Percentiles rank a stretch among this genome's conserved stretches.
These are phyloP conservation scores for Aphaenogaster rudis DNA, from an alignment of 1,140 invertebrate species.

Conservation along the genomic window DNA sequence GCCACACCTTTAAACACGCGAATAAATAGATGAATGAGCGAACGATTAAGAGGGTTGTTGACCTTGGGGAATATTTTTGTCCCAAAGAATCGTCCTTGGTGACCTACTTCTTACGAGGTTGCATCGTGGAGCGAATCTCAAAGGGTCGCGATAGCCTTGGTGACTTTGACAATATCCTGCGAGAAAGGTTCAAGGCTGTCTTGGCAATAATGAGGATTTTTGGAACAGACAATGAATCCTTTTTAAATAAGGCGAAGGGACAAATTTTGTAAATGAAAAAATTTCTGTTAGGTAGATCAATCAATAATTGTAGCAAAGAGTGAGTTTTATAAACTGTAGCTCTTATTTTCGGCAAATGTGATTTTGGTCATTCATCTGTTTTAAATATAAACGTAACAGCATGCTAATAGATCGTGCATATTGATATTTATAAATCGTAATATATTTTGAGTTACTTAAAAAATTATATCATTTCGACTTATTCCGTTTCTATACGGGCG, in stretches of 20 bases:
- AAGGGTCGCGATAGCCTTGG: background rate
- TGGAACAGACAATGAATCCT: background rate
- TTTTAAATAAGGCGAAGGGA: background rate
- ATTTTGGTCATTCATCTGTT: background rate
- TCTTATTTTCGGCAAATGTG: background rate
- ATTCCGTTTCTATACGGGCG: background rate
- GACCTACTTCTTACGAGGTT: background rate
- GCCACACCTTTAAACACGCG: background rate
- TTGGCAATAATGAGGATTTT: background rate
- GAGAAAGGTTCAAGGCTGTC: background rate
- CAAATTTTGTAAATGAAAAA: background rate
- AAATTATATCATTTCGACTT: constrained; percentile 14
- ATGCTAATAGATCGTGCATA: background rate
- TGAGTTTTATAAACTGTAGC: background rate
- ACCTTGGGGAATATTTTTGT: background rate
- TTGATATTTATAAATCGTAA: background rate
- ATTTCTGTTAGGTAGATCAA: background rate
- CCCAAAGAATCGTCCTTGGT: background rate
- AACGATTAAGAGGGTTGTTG: constrained; percentile 29
- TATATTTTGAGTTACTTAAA: background rate
- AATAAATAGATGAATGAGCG: background rate
- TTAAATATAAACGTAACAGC: background rate
- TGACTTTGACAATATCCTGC: background rate
- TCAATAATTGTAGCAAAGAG: background rate
- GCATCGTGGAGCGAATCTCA: background rate